Percentiles rank a stretch among this genome's conserved stretches.
Evolutionary conservation across 2,888 invertebrate species (phyloP).

Genomic region (Lydus trimaculatus): DNA sequence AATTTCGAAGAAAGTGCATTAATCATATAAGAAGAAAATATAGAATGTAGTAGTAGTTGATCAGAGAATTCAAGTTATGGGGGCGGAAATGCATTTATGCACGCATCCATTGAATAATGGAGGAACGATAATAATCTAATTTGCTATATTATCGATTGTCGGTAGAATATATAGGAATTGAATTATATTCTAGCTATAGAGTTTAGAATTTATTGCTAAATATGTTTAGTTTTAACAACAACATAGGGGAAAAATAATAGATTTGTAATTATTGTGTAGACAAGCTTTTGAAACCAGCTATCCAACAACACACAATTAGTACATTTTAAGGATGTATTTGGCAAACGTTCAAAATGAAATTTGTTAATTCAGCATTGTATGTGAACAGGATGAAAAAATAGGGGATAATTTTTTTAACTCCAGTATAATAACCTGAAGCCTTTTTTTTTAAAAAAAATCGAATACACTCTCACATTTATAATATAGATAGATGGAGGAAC

Average conservation of each 20-base stretch:
- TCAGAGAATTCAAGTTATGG: background rate
- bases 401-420: background rate
- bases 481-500: no score
- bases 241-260: background rate
- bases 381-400: background rate
- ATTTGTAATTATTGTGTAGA: background rate
- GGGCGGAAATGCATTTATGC: conserved; percentile 6
- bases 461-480: background rate
- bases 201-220: background rate
- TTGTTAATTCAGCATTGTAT: conserved; percentile 5
- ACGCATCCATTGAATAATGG: background rate
- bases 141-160: background rate
- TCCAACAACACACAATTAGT: background rate
- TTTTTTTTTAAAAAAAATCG: background rate
- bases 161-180: background rate
- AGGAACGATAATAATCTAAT: conserved; percentile 4
- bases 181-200: background rate
- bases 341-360: conserved; percentile 1
- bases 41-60: background rate
- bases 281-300: background rate
- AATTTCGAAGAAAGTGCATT: background rate
- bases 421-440: background rate
- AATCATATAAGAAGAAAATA: background rate
- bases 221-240: background rate
- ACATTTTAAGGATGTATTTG: background rate